A percentile compares a stretch with the other conserved stretches of the same genome.
phyloP scores from a whole-genome alignment of 2,888 invertebrate species.

The Drosophila tanythrix region DNA sequence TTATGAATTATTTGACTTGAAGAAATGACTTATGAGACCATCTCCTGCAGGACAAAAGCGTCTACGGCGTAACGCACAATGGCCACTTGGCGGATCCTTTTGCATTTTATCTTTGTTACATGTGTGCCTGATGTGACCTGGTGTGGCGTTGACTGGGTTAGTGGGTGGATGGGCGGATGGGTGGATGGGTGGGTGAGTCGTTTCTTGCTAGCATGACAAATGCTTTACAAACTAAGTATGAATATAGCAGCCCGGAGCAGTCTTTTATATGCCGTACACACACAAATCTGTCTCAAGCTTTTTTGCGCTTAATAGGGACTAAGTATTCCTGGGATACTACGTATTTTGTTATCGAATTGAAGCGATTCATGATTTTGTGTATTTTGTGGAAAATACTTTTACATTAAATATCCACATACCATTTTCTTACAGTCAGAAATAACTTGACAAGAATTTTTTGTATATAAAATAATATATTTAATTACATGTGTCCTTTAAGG shows the following conservation, averaged over 20 bases:
- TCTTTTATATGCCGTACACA: neutral
- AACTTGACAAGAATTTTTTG: neutral
- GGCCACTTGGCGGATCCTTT: conserved; percentile 47
- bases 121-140: neutral
- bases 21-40: conserved; percentile 82
- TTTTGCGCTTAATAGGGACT: neutral
- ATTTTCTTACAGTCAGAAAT: neutral
- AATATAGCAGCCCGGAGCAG: neutral
- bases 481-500: neutral
- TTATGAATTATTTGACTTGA: conserved; percentile 83
- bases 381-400: neutral
- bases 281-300: neutral
- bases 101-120: conserved; percentile 61
- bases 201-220: conserved; percentile 40
- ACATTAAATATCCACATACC: neutral
- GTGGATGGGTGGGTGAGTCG: neutral
- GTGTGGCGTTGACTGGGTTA: neutral
- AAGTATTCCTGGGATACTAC: neutral
- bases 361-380: neutral
- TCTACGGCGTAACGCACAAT: conserved; percentile 56
- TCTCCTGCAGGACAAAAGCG: conserved; percentile 50
- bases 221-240: conserved; percentile 21
- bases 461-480: neutral
- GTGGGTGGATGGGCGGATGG: neutral
- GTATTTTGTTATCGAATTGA: neutral